These are phyloP conservation scores for Gadopsis bispinosus DNA, from an alignment of 2,797 vertebrate species.

Conservation along the genomic window DNA sequence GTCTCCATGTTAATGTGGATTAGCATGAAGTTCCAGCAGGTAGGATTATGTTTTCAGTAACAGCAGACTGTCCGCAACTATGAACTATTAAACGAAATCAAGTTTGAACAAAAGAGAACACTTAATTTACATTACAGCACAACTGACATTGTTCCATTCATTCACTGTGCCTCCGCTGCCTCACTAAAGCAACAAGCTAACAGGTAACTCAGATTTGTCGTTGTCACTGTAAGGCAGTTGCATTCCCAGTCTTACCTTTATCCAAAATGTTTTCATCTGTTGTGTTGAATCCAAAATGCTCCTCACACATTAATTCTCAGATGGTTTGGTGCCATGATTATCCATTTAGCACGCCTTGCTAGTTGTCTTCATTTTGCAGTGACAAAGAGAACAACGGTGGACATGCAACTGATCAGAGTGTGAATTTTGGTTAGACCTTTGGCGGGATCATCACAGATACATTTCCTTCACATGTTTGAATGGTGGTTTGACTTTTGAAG, in stretches of 20 bases:
- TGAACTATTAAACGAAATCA: background rate
- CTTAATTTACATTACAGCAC: background rate
- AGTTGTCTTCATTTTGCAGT: background rate
- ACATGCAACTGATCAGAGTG: background rate
- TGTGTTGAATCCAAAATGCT: background rate
- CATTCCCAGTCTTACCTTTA: background rate
- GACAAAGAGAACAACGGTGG: background rate
- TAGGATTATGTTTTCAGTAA: background rate
- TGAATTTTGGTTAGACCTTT: background rate
- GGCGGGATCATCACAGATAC: background rate
- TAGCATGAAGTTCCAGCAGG: background rate
- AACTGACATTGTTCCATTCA: background rate
- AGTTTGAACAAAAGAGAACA: background rate
- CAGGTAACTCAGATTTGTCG: background rate
- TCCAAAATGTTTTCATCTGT: background rate
- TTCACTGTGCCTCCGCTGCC: background rate
- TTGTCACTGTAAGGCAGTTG: background rate
- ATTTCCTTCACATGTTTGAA: background rate
- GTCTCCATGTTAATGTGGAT: constrained; percentile 9
- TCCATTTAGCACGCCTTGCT: background rate
- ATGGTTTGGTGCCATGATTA: background rate
- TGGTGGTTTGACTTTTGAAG: background rate
- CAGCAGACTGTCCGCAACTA: background rate
- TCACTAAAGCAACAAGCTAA: background rate
- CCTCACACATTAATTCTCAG: constrained; percentile 2